Conservation (phyloP, 2,113 vertebrate species). For the Motacilla alba region DNA sequence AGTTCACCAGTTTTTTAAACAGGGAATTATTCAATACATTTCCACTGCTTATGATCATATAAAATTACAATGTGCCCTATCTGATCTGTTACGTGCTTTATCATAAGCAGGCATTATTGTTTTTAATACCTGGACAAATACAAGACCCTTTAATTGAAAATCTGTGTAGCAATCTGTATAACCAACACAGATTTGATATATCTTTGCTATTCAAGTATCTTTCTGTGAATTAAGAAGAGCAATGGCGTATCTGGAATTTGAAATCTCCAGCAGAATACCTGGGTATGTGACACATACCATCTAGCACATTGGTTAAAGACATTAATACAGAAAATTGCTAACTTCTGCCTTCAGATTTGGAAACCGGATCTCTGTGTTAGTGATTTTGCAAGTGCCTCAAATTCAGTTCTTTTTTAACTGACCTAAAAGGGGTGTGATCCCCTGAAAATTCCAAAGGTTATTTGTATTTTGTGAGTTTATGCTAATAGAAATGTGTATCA, state of each 20-base stretch:
- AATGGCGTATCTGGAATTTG: neutral
- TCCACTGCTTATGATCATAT: neutral
- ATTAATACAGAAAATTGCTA: neutral
- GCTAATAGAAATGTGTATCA: neutral
- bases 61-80: neutral
- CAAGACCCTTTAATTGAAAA: neutral
- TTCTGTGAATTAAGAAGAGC: neutral
- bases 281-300: neutral
- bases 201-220: neutral
- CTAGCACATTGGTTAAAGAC: neutral
- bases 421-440: neutral
- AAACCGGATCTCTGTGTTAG: neutral
- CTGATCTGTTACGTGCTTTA: neutral
- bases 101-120: neutral
- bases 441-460: constrained; percentile 10
- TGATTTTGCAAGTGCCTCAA: neutral
- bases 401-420: neutral
- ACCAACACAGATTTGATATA: rapidly evolving
- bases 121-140: neutral
- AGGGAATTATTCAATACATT: neutral
- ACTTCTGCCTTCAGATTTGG: neutral
- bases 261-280: neutral
- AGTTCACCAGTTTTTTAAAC: neutral
- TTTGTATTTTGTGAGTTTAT: constrained; percentile 16
- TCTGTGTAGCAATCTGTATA: neutral